Percentiles rank a stretch among this genome's conserved stretches.
Conservation (phyloP, 2,888 invertebrate species). For the Drosophila flavopinicola region DNA sequence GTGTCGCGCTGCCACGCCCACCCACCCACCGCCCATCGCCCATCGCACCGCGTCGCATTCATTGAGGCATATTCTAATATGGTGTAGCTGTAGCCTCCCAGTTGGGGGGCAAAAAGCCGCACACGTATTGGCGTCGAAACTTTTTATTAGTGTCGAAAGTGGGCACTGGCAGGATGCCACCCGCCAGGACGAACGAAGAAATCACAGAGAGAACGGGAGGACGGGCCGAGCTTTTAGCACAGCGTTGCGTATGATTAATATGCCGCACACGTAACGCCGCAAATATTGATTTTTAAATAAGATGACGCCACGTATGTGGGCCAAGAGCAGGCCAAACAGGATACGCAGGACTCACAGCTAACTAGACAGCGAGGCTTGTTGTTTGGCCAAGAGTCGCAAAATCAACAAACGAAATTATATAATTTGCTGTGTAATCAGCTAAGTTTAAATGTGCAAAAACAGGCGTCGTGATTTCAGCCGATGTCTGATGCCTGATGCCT, state of each 20-base stretch:
- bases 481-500: too few relatives aligned
- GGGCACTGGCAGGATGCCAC: constrained; percentile 22
- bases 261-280: constrained; percentile 66
- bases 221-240: constrained; percentile 42
- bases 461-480: constrained; percentile 55
- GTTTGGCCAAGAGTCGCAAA: constrained; percentile 27
- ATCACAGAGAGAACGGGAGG: constrained; percentile 53
- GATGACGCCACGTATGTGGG: constrained; percentile 69
- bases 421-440: constrained; percentile 78
- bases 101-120: constrained; percentile 47
- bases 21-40: background rate
- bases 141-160: constrained; percentile 72
- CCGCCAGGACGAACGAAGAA: constrained; percentile 29
- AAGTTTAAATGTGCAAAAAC: constrained; percentile 63
- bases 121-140: constrained; percentile 72
- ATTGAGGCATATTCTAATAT: constrained; percentile 64
- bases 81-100: constrained; percentile 17
- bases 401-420: constrained; percentile 76
- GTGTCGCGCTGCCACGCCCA: constrained; percentile 44
- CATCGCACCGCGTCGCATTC: constrained; percentile 14
- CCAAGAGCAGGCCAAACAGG: too few relatives aligned
- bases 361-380: constrained; percentile 15
- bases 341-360: too few relatives aligned
- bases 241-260: constrained; percentile 75
- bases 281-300: constrained; percentile 79